A percentile compares a stretch with the other conserved stretches of the same genome.
phyloP scores from a whole-genome alignment of 2,797 vertebrate genomes.

The Tiaroga cobitis region DNA sequence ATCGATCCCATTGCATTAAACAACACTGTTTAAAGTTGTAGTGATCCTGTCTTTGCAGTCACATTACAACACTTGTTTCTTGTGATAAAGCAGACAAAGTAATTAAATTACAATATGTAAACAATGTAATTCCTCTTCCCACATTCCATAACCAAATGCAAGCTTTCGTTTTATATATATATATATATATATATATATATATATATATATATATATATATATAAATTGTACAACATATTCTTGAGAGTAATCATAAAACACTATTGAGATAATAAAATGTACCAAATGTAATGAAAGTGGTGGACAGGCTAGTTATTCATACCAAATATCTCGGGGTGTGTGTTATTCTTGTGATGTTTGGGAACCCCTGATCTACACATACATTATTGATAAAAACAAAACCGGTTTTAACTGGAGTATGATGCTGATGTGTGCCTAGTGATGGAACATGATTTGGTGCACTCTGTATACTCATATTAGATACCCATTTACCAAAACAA shows the following conservation, averaged over 20 bases:
- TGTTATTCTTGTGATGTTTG: background rate
- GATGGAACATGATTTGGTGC: conserved; percentile 2
- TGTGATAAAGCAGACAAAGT: background rate
- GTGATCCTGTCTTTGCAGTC: too few species aligned
- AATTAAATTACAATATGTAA: background rate
- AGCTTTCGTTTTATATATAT: background rate
- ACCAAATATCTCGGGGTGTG: background rate
- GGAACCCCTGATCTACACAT: conserved; percentile 22
- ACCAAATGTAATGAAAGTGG: background rate
- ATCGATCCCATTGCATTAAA: background rate
- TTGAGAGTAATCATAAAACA: background rate
- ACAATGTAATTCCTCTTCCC: too few species aligned
- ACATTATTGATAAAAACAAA: background rate
- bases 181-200: background rate
- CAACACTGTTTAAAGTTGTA: background rate
- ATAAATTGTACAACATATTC: background rate
- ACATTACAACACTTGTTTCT: too few species aligned
- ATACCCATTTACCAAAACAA: background rate
- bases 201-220: background rate
- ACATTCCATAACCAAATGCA: background rate
- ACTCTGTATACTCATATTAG: background rate
- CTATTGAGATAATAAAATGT: background rate
- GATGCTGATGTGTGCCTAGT: background rate
- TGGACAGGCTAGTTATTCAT: too few species aligned
- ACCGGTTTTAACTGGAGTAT: background rate